phyloP scores from a whole-genome alignment of 2,113 vertebrate species.

The Heptranchias perlo region DNA sequence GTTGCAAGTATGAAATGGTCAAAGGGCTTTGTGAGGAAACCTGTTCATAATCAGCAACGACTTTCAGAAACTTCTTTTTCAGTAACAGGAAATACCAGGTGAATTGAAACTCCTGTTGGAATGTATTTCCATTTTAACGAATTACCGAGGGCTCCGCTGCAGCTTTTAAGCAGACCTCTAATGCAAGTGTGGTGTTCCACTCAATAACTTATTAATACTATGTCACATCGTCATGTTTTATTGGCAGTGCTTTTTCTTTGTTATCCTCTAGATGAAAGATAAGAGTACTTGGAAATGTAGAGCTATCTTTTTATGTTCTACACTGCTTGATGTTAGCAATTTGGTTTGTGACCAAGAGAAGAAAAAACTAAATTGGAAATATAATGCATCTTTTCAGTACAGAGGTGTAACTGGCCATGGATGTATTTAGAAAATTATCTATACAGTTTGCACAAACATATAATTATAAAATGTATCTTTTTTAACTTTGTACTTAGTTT shows the following conservation, averaged over 20 bases:
- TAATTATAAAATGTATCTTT: no score
- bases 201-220: neutral
- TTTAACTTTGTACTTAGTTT: no score
- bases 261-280: no score
- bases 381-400: no score
- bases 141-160: neutral
- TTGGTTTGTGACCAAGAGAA: no score
- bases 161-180: neutral
- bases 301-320: no score
- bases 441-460: no score
- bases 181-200: neutral
- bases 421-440: no score
- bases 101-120: neutral
- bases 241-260: neutral
- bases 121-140: neutral
- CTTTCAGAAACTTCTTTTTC: neutral
- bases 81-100: slow-evolving; percentile 26
- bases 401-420: no score
- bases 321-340: no score
- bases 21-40: neutral
- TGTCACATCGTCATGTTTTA: neutral
- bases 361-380: no score
- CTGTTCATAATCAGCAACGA: neutral
- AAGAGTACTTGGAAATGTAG: no score
- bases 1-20: slow-evolving; percentile 3